Base-by-base conservation (phyloP, 2,888 invertebrate species). In the Pocota personata region DNA sequence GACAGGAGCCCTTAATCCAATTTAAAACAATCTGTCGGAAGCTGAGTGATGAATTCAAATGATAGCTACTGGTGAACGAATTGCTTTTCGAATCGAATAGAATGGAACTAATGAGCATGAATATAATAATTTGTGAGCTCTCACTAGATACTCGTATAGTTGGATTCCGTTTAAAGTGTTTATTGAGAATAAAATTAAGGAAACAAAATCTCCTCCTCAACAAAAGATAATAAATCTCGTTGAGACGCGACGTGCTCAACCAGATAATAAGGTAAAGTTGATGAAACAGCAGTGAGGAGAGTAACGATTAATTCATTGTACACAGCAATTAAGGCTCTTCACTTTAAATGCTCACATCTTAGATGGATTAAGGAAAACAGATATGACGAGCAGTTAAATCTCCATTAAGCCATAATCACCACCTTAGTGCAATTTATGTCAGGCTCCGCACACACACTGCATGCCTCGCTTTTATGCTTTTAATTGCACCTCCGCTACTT, bases 1-100 rank as follows among this genome's bases (percentile, higher is more conserved):
- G 83, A 46, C 40, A 73, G 55, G 46, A 66, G 52, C 80, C 75
- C 75, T 80, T 84, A 84, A 84, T 84, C 84, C 80, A 80, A 84
- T 84, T 84, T 80, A 52, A 75, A 71, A 58, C 75, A 69, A 80
- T 84, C 80, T 80, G 84, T 76, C 84, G 69, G 75, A 76, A 75
- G 71, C 57, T 75, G 84, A 80, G 57, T 80, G 80, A 84, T 80
- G 84, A 76, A 80, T 69, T 71, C 52, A 71, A 80, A 80, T 57
- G 52, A 73, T 46, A 43, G 30, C 58, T 52, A 27, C 43, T 55
- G 52, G 14, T 40, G 52, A 52, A 27, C 12, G 52, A 52, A 19
- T 67, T 14, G 35, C 35, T 37, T 37, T 24, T 50, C 10, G 21
- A 50, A 24, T 35, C 16, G n/a, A 27, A 32, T 32, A 57, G 27